A percentile compares a stretch with the other conserved stretches of the same genome.
Conservation (phyloP, 2,888 invertebrate genomes). For the Dryobotodes eremita region DNA sequence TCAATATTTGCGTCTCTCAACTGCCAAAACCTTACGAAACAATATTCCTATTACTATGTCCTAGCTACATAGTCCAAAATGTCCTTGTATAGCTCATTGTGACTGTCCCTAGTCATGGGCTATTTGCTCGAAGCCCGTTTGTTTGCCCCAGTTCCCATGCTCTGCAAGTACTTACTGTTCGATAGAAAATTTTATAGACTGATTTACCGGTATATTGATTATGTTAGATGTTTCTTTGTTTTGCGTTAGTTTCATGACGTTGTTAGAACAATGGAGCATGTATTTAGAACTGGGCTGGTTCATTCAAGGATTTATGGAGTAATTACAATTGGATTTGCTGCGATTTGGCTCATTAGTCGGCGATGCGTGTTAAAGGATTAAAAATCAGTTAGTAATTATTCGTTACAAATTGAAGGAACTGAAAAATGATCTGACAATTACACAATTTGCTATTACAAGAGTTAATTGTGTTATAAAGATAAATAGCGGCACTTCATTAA, state of each 20-base stretch:
- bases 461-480: too few species aligned
- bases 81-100: constrained; percentile 61
- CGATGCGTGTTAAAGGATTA: constrained; percentile 22
- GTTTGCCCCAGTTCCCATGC: constrained; percentile 71
- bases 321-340: constrained; percentile 27
- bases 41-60: constrained; percentile 23
- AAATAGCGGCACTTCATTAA: too few species aligned
- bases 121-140: constrained; percentile 62
- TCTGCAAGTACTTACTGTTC: constrained; percentile 39
- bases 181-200: constrained; percentile 53
- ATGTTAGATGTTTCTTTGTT: constrained; percentile 45
- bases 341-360: constrained; percentile 18
- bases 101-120: constrained; percentile 49
- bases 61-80: constrained; percentile 25
- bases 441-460: too few species aligned
- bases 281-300: constrained; percentile 36
- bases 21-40: constrained; percentile 36
- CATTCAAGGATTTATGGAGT: constrained; percentile 31
- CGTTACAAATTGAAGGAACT: neutral
- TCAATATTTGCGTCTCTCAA: neutral
- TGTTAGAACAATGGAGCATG: constrained; percentile 52
- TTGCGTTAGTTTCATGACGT: constrained; percentile 36
- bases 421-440: too few species aligned
- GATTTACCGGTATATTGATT: constrained; percentile 59
- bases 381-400: neutral